These are phyloP conservation scores for Siphamia tubifer DNA, from an alignment of 2,113 vertebrate species.

Conservation along the genomic window DNA sequence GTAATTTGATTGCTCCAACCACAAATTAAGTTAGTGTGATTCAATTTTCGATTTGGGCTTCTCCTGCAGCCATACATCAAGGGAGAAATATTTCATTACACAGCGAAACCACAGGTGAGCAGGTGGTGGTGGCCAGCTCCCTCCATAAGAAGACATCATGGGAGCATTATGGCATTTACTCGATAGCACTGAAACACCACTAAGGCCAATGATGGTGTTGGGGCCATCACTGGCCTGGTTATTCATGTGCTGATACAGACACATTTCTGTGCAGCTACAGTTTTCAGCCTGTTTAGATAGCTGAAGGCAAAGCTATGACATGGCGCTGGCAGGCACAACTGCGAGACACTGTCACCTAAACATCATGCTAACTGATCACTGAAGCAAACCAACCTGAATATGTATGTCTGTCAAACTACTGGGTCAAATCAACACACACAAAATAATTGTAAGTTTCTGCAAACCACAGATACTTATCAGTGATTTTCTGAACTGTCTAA, in stretches of 20 bases:
- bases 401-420: too few species aligned
- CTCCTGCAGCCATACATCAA: constrained; percentile 84
- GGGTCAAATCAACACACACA: too few species aligned
- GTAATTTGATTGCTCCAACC: constrained; percentile 85
- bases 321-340: too few species aligned
- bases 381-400: too few species aligned
- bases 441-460: too few species aligned
- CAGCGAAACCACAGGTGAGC: constrained; percentile 72
- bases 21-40: constrained; percentile 88
- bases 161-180: constrained; percentile 77
- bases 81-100: constrained; percentile 85
- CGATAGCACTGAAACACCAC: constrained; percentile 51
- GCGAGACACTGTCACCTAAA: too few species aligned
- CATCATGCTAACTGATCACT: too few species aligned
- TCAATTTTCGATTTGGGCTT: constrained; percentile 84
- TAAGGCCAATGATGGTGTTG: background rate
- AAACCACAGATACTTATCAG: too few species aligned
- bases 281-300: too few species aligned
- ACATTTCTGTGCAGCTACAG: too few species aligned
- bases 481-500: too few species aligned
- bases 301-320: too few species aligned
- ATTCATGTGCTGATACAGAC: constrained; percentile 43
- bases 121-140: constrained; percentile 46
- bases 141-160: constrained; percentile 80
- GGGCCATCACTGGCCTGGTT: constrained; percentile 51